phyloP scores from a whole-genome alignment of 2,797 vertebrate species.

The Mycteria americana region DNA sequence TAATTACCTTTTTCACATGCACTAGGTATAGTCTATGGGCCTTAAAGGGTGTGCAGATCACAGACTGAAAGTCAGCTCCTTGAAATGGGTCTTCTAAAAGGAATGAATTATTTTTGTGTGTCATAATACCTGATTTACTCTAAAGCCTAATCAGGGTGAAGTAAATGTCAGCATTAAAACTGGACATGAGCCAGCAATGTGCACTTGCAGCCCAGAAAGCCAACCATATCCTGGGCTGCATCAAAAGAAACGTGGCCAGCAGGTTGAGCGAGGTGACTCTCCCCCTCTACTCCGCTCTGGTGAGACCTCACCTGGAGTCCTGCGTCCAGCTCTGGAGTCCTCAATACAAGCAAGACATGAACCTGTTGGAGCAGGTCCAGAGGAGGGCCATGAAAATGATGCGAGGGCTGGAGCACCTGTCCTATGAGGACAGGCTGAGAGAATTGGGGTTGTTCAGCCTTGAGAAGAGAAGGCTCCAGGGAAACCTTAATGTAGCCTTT shows the following conservation, averaged over 20 bases:
- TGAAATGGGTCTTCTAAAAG: neutral
- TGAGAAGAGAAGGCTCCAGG: neutral
- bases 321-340: neutral
- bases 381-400: neutral
- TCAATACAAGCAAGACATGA: neutral
- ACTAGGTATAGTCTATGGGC: neutral
- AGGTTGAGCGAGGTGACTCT: neutral
- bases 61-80: neutral
- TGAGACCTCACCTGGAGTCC: neutral
- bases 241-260: neutral
- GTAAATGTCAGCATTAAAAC: neutral
- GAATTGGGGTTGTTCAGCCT: neutral
- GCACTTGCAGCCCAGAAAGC: fast-evolving
- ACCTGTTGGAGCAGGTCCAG: neutral
- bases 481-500: neutral
- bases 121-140: neutral
- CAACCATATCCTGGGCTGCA: neutral
- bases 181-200: neutral
- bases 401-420: neutral
- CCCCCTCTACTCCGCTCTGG: fast-evolving
- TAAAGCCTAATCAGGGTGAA: neutral
- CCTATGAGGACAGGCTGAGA: neutral
- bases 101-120: neutral
- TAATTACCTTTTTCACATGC: neutral
- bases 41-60: neutral